Base-by-base conservation (phyloP, 2,797 vertebrate genomes). In the Cetoscarus ocellatus region DNA sequence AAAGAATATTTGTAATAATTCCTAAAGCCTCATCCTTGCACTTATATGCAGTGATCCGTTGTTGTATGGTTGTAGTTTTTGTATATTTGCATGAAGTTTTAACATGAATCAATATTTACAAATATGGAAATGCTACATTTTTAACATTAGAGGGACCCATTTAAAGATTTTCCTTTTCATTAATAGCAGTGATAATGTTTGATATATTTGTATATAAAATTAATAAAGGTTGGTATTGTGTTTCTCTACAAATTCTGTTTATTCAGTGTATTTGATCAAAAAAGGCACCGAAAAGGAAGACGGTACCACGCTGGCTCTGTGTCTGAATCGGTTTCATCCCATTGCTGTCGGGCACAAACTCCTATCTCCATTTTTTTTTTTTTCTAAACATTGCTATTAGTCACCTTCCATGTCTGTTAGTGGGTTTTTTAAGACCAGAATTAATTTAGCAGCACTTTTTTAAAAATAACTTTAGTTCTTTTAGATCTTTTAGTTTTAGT, bases 41-140 rank as follows among this genome's bases (percentile, higher is more conserved):
- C 53, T 75, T 70, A 55, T 1, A 39, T 84, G 85, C 87, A 90
- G 87, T 84, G 85, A 69, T 54, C 4, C 42, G 12, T 43, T 1
- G 70, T 61, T 61, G 9, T 77, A 54, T 75, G 55, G 53, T 54
- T 14, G 27, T 17, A 10, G 0, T 10, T 36, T 44, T 74, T 52
- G n/a, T 8, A 60, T 75, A 64, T 75, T 82, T 61, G 60, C 72
- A 84, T 81, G 67, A 5, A 34, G 59, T 61, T 80, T 47, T 76
- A 14, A 67, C 79, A 74, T 79, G 42, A 83, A 55, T 70, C 63
- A 58, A 67, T 61, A 70, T 62, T 12, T 53, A 75, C 11, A 10
- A 15, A 64, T 49, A 65, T 60, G 55, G 75, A 77, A 72, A 36
- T 80, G 11, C 61, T 70, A 3, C 70, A 69, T 66, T 68, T 12